Conservation (phyloP, 2,797 vertebrate genomes). For the Eulemur rubriventer region DNA sequence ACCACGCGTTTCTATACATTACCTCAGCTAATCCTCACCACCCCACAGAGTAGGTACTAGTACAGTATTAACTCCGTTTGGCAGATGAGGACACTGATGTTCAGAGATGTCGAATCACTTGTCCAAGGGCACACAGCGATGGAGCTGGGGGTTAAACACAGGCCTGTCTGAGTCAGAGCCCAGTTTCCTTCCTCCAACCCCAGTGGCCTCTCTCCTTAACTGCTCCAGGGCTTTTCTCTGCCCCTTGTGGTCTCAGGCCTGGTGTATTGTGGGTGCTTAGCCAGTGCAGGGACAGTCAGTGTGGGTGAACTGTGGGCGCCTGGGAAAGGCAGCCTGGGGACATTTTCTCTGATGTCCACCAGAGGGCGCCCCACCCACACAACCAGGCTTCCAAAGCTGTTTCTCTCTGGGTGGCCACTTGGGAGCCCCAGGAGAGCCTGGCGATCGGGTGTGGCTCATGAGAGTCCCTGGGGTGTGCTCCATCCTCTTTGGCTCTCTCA, state of each 20-base stretch:
- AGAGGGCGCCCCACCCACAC: conserved; percentile 41
- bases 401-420: neutral
- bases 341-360: conserved; percentile 45
- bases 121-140: neutral
- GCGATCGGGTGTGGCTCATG: neutral
- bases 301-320: neutral
- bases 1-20: neutral
- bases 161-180: neutral
- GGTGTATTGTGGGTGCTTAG: neutral
- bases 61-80: neutral
- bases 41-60: neutral
- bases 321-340: neutral
- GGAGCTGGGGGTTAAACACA: neutral
- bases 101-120: neutral
- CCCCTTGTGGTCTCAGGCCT: neutral
- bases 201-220: neutral
- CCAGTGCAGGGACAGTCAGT: neutral
- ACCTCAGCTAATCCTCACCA: neutral
- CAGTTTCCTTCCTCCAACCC: neutral
- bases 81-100: neutral
- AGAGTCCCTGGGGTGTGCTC: neutral
- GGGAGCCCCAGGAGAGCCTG: neutral
- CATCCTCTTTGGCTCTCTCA: neutral
- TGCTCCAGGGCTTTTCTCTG: neutral
- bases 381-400: neutral